Evolutionary conservation across 2,888 invertebrate species (phyloP), one percentile per base, ranked within the genome.

Genomic region (Leptodirus hochenwartii): DNA sequence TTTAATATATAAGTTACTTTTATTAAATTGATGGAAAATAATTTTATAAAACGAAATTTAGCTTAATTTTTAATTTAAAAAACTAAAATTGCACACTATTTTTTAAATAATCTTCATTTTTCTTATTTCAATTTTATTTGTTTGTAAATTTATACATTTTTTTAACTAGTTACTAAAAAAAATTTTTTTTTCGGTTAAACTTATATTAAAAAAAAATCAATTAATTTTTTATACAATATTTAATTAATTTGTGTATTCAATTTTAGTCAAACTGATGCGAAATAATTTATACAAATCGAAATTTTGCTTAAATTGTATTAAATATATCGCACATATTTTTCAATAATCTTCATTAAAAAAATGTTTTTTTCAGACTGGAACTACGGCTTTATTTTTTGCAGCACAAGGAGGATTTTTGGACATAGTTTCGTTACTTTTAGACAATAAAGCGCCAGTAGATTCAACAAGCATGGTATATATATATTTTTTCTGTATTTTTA

Each of bases 341-440:
- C 6, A 20, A 6, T 20, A 20, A 20, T 20, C n/a, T 20, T 8
- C 20, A 20, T 8, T 20, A 6, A n/a, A n/a, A n/a, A n/a, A n/a
- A n/a, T n/a, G n/a, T 37, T 32, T 37, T 38, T 58, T 61, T 42
- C 61, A 85, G 76, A 90, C 91, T 33, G 90, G 91, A 35, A 90
- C 91, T 25, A 84, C 81, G 37, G 81, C 90, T 25, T 58, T 93
- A 44, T 91, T 91, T 61, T 91, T 91, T 58, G 88, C 91, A 34
- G 80, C 90, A 11, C 91, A 93, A 56, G 84, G 84, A 40, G 91
- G 91, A 5, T 85, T 74, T 58, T 59, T 81, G 40, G 82, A 90
- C 50, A 73, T 88, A 38, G 80, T 84, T 14, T 60, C 65, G 36
- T 58, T 80, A 38, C 61, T 93, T 41, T 59, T 91, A 33, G 77